phyloP scores from a whole-genome alignment of 53 echinoderm and acorn worm genomes.

The Astropecten irregularis region DNA sequence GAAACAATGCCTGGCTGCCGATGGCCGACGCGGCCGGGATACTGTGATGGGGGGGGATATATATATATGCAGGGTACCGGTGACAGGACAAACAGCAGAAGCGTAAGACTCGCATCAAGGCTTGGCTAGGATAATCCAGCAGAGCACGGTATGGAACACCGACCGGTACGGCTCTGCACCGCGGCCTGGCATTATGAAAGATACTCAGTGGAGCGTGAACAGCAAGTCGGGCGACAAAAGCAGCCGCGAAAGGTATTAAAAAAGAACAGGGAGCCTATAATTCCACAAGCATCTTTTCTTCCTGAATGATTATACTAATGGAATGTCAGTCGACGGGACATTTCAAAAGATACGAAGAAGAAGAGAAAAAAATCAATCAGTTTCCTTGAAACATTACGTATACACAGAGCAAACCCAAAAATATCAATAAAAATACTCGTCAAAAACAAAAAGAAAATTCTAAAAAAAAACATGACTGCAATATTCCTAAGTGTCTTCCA shows the following conservation, averaged over 20 bases:
- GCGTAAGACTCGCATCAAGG: slow-evolving; percentile 13
- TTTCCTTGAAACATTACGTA: slow-evolving; percentile 28
- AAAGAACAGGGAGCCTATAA: slow-evolving; percentile 47
- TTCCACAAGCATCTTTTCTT: slow-evolving; percentile 43
- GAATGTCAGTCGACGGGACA: slow-evolving; percentile 9
- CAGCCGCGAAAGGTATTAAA: slow-evolving; percentile 59
- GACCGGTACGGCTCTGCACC: not conserved
- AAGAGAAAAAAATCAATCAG: not conserved
- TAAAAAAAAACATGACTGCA: no score
- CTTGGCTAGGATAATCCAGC: slow-evolving; percentile 2
- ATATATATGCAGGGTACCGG: not conserved
- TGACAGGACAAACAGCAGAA: slow-evolving; percentile 21
- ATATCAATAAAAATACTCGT: no score
- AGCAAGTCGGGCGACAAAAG: slow-evolving; percentile 56
- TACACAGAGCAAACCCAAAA: no score
- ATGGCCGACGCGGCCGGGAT: slow-evolving; percentile 19
- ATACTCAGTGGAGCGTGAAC: slow-evolving; percentile 26
- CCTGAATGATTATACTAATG: slow-evolving; percentile 38
- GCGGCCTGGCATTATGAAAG: slow-evolving; percentile 48
- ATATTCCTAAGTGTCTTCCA: no score
- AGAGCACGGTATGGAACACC: not conserved
- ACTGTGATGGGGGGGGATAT: not conserved
- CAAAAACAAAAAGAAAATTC: no score
- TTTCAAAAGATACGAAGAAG: not conserved
- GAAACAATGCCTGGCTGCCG: slow-evolving; percentile 65